Conservation (phyloP, 2,797 vertebrate species). For the Schizothorax lantsangensis region DNA sequence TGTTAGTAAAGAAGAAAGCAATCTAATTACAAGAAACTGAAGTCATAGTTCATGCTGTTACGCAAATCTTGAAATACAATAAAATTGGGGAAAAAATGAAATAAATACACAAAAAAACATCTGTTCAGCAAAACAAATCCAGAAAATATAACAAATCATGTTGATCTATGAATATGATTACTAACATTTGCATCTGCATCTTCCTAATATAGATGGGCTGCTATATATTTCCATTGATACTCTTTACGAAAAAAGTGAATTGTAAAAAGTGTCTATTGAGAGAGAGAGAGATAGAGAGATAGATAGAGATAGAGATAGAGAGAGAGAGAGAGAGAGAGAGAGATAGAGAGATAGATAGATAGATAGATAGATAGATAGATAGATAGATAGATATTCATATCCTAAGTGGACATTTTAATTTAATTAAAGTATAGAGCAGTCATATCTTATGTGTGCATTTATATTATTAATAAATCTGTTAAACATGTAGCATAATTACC, state of each 20-base stretch:
- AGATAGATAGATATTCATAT: not conserved
- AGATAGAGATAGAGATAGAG: not conserved
- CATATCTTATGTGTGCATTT: not conserved
- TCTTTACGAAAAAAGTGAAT: not conserved
- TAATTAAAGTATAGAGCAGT: not conserved
- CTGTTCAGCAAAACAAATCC: not conserved
- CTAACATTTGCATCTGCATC: not conserved
- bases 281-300: too few relatives aligned
- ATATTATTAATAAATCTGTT: not conserved
- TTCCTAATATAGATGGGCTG: not conserved
- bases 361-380: not conserved
- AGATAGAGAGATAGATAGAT: not conserved
- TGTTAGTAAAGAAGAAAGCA: conserved; percentile 23
- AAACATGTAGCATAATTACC: not conserved
- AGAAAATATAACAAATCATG: not conserved
- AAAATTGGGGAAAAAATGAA: not conserved
- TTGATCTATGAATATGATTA: not conserved
- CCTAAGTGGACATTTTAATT: not conserved
- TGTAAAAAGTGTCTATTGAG: not conserved
- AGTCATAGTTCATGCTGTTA: conserved; percentile 12
- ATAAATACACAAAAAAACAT: conserved; percentile 9
- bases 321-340: not conserved
- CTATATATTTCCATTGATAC: not conserved
- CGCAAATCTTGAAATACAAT: too few relatives aligned
- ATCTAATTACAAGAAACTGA: conserved; percentile 37